Percentiles rank a stretch among this genome's conserved stretches.
Evolutionary conservation across 2,113 vertebrate genomes (phyloP).

Genomic region (Brachionichthys hirsutus): DNA sequence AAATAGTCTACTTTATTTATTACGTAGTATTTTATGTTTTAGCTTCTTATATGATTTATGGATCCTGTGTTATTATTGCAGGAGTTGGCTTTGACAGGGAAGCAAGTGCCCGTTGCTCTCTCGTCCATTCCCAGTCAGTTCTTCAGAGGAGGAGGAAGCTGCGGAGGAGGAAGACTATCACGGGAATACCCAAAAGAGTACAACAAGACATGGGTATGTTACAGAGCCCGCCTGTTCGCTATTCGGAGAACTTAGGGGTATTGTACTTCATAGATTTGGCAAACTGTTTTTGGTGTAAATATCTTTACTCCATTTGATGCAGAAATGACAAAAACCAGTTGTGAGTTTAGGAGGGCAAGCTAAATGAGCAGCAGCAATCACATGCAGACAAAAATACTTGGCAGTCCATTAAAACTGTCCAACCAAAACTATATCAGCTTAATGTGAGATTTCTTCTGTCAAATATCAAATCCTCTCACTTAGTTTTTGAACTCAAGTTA

Average conservation of each 20-base stretch:
- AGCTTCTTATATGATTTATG: conserved; percentile 9
- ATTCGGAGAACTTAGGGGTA: not conserved
- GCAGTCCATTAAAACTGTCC: conserved; percentile 6
- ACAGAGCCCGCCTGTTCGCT: not conserved
- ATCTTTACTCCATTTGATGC: conserved; percentile 8
- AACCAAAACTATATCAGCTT: not conserved
- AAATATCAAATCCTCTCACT: no score
- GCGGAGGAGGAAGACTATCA: conserved; percentile 98
- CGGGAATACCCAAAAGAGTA: conserved; percentile 97
- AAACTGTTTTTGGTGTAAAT: no score
- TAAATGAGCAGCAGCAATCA: conserved; percentile 22
- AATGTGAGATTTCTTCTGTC: conserved; percentile 6
- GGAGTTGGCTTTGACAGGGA: conserved; percentile 99
- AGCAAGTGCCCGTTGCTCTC: conserved; percentile 96
- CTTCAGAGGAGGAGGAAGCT: conserved; percentile 95
- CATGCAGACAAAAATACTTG: conserved; percentile 13
- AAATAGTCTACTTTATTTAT: not conserved
- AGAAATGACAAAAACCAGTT: conserved; percentile 2
- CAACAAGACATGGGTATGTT: conserved; percentile 96
- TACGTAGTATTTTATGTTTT: conserved; percentile 2
- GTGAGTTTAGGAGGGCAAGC: conserved; percentile 10
- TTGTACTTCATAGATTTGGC: not conserved
- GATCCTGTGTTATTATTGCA: conserved; percentile 68
- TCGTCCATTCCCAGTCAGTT: conserved; percentile 98
- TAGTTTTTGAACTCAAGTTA: conserved; percentile 2